A percentile compares a stretch with the other conserved stretches of the same genome.
Conservation (phyloP, 2,797 vertebrate species). For the Macroramphosus scolopax region DNA sequence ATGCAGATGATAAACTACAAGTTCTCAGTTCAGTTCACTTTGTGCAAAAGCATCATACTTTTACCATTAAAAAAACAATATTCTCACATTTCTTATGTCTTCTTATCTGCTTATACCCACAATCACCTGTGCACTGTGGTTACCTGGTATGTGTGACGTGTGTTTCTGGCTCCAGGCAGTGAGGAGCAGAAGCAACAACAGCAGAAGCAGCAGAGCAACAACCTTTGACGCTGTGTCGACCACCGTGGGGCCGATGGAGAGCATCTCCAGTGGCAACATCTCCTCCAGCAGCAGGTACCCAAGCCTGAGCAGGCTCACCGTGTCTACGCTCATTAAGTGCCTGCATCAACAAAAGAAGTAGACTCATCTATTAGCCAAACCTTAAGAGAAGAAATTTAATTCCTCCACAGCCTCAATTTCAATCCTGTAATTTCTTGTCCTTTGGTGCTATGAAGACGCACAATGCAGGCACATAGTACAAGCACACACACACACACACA, state of each 20-base stretch:
- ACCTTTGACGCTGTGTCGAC: conserved; percentile 48
- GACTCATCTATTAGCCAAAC: conserved; percentile 57
- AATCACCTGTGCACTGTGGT: conserved; percentile 17
- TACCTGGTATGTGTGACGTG: conserved; percentile 83
- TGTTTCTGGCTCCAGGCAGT: conserved; percentile 72
- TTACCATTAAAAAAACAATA: too few relatives aligned
- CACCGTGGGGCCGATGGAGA: conserved; percentile 59
- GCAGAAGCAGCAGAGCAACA: conserved; percentile 73
- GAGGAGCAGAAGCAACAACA: conserved; percentile 77
- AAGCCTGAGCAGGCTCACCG: conserved; percentile 1
- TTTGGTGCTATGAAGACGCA: too few relatives aligned
- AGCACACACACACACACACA: too few relatives aligned
- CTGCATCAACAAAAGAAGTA: too few relatives aligned
- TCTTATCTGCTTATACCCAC: not conserved
- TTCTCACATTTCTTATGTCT: too few relatives aligned
- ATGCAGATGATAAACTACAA: too few relatives aligned
- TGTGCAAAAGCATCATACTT: too few relatives aligned
- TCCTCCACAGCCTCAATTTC: conserved; percentile 63
- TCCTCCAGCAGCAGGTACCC: not conserved
- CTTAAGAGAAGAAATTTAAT: conserved; percentile 47
- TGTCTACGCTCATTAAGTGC: not conserved
- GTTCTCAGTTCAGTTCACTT: too few relatives aligned
- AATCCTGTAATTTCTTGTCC: conserved; percentile 57
- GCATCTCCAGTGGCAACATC: conserved; percentile 64
- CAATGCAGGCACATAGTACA: conserved; percentile 45